Evolutionary conservation across 2,113 vertebrate genomes (phyloP).

Genomic region (Cyanistes caeruleus): DNA sequence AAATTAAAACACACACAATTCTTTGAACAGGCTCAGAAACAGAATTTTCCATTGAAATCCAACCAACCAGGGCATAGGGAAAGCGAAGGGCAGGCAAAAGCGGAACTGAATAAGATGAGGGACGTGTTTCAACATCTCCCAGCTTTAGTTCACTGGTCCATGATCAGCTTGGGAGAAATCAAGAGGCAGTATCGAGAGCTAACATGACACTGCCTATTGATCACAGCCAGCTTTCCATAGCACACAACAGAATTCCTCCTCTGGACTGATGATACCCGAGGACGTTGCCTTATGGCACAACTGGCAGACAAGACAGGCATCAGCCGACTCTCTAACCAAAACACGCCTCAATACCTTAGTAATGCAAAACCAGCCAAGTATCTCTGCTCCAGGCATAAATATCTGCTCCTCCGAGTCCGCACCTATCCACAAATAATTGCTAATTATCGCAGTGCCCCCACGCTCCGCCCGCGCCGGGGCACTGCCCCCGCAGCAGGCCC

Average conservation of each 20-base stretch:
- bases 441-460: background rate
- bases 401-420: background rate
- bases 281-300: background rate
- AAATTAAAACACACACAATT: background rate
- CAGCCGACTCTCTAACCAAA: background rate
- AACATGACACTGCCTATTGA: background rate
- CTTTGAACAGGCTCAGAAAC: background rate
- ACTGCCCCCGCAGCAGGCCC: background rate
- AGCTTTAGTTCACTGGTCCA: background rate
- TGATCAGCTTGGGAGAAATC: background rate
- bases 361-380: background rate
- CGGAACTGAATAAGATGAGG: background rate
- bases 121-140: background rate
- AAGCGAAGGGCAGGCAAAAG: fast-evolving
- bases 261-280: background rate
- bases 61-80: background rate
- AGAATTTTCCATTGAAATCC: background rate
- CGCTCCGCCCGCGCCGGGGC: background rate
- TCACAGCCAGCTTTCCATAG: background rate
- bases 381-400: background rate
- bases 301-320: background rate
- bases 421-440: background rate
- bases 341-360: background rate
- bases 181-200: background rate
- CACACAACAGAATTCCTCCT: background rate